Conservation (phyloP, 2,888 invertebrate species). For the Dysmachus trigonus region DNA sequence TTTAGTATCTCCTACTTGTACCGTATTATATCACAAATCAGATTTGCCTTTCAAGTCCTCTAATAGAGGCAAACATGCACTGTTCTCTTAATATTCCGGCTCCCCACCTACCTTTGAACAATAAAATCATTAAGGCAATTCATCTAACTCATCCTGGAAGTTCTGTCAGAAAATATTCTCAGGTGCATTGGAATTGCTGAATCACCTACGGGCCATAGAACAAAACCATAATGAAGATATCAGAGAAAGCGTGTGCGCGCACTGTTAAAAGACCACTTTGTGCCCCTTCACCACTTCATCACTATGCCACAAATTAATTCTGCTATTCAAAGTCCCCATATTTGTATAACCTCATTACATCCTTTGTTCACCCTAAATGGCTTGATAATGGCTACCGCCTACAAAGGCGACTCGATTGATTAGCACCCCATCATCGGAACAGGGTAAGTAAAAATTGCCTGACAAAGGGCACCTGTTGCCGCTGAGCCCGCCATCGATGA, state of each 20-base stretch:
- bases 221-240: neutral
- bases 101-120: neutral
- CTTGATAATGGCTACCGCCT: slow-evolving; percentile 13
- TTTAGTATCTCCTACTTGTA: no score
- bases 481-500: neutral
- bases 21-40: neutral
- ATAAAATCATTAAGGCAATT: neutral
- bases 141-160: neutral
- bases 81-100: neutral
- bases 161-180: neutral
- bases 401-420: slow-evolving; percentile 31
- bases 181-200: neutral
- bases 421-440: slow-evolving; percentile 33
- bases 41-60: neutral
- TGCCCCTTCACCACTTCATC: neutral
- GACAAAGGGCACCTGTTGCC: slow-evolving; percentile 35
- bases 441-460: slow-evolving; percentile 15
- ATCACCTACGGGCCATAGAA: neutral
- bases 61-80: neutral
- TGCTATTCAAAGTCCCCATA: slow-evolving; percentile 10
- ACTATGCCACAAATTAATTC: slow-evolving; percentile 7
- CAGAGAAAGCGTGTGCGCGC: neutral
- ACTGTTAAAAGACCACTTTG: neutral
- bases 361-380: slow-evolving; percentile 6
- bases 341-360: slow-evolving; percentile 12